Percentiles rank a stretch among this genome's conserved stretches.
phyloP scores from a whole-genome alignment of 1,140 invertebrate species.

The Halyomorpha halys region DNA sequence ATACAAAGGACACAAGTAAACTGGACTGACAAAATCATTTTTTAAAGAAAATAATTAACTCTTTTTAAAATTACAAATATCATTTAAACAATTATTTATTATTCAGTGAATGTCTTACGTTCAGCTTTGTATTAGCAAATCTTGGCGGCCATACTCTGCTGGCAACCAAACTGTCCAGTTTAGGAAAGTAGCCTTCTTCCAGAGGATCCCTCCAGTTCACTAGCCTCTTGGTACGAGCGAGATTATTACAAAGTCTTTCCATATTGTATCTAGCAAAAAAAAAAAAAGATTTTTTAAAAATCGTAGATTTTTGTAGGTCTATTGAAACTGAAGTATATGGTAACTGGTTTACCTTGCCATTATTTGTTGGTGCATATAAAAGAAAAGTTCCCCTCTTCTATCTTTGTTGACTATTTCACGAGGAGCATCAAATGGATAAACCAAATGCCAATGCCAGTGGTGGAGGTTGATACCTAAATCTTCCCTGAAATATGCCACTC shows the following conservation, averaged over 20 bases:
- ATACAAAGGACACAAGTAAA: no score
- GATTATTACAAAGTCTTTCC: conserved; percentile 52
- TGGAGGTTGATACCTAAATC: conserved; percentile 62
- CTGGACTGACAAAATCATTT: no score
- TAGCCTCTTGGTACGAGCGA: conserved; percentile 46
- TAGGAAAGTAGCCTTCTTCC: conserved; percentile 58
- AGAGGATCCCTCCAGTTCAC: conserved; percentile 51
- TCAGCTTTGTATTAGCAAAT: conserved; percentile 45
- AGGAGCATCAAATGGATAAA: conserved; percentile 37
- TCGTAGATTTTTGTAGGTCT: not conserved
- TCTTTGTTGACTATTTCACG: conserved; percentile 51
- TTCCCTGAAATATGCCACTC: conserved; percentile 59
- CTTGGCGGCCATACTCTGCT: conserved; percentile 52
- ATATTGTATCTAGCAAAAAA: conserved; percentile 49
- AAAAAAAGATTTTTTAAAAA: not conserved
- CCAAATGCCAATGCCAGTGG: conserved; percentile 62
- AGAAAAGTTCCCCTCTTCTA: conserved; percentile 62
- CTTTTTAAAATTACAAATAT: no score
- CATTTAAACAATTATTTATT: no score
- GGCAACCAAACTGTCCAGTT: conserved; percentile 54
- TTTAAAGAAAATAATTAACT: no score
- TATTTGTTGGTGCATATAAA: conserved; percentile 68
- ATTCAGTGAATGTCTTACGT: conserved; percentile 26
- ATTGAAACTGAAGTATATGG: not conserved
- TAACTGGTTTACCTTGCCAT: conserved; percentile 40